A percentile compares a stretch with the other conserved stretches of the same genome.
phyloP scores from a whole-genome alignment of 1,140 invertebrate genomes.

The Littorina saxatilis region DNA sequence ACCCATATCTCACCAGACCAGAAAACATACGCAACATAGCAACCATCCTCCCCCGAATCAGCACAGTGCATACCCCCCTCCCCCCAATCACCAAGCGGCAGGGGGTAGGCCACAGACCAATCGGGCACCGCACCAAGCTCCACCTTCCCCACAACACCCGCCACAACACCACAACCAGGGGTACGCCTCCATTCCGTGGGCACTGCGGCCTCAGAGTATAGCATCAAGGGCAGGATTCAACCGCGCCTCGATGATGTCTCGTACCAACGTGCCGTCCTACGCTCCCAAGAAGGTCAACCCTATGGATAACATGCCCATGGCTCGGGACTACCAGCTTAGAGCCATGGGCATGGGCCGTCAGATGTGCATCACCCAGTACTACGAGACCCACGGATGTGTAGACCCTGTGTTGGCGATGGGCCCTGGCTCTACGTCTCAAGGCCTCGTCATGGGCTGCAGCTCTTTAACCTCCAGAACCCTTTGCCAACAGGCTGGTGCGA shows the following conservation, averaged over 20 bases:
- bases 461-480: not conserved
- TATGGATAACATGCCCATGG: not conserved
- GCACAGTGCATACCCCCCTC: not conserved
- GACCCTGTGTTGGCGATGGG: conserved; percentile 7
- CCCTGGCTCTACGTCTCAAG: not conserved
- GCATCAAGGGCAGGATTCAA: too few species aligned
- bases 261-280: not conserved
- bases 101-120: not conserved
- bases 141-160: not conserved
- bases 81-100: not conserved
- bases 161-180: not conserved
- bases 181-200: not conserved
- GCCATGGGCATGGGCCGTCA: conserved; percentile 12
- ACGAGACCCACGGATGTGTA: conserved; percentile 28
- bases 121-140: not conserved
- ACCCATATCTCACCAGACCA: not conserved
- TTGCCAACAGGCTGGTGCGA: not conserved
- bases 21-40: not conserved
- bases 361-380: conserved; percentile 20
- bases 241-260: not conserved
- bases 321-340: not conserved
- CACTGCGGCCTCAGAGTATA: not conserved
- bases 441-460: conserved; percentile 14
- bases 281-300: not conserved
- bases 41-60: not conserved